These are phyloP conservation scores for Leptinotarsa haldemani DNA, from an alignment of 2,888 invertebrate genomes.

Conservation along the genomic window DNA sequence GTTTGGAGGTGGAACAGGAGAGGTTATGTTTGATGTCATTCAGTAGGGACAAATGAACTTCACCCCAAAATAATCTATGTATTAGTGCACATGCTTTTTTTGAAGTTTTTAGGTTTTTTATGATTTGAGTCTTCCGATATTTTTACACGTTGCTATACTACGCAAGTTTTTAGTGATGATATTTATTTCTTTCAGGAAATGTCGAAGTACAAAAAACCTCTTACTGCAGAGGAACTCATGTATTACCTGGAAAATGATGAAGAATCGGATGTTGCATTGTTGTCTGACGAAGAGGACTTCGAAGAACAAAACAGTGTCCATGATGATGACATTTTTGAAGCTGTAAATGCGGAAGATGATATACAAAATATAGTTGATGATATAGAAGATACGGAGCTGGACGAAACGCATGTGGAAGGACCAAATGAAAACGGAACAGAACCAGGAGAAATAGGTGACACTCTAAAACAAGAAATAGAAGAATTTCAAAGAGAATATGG, in stretches of 20 bases:
- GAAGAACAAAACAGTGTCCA: conserved; percentile 20
- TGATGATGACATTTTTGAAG: conserved; percentile 21
- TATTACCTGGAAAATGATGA: conserved; percentile 30
- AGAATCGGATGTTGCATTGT: conserved; percentile 26
- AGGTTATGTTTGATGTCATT: conserved; percentile 22
- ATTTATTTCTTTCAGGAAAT: conserved; percentile 25
- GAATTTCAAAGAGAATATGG: conserved; percentile 27
- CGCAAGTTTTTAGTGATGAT: conserved; percentile 26
- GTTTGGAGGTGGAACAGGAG: conserved; percentile 23
- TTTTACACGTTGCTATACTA: conserved; percentile 17
- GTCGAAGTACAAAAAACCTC: conserved; percentile 30
- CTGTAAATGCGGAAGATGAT: conserved; percentile 24
- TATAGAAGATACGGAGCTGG: conserved; percentile 21
- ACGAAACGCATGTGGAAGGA: conserved; percentile 14
- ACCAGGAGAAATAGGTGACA: conserved; percentile 25
- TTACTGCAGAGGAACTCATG: conserved; percentile 27
- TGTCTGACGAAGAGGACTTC: conserved; percentile 28
- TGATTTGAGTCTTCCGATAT: conserved; percentile 20
- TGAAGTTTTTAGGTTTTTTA: conserved; percentile 21
- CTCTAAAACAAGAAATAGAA: conserved; percentile 27
- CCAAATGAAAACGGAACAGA: conserved; percentile 18
- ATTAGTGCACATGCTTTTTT: conserved; percentile 19
- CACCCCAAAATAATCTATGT: conserved; percentile 17
- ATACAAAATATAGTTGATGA: conserved; percentile 18
- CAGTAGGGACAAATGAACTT: conserved; percentile 23